Conservation (phyloP, 2,113 vertebrate genomes). For the Serilophus lunatus region DNA sequence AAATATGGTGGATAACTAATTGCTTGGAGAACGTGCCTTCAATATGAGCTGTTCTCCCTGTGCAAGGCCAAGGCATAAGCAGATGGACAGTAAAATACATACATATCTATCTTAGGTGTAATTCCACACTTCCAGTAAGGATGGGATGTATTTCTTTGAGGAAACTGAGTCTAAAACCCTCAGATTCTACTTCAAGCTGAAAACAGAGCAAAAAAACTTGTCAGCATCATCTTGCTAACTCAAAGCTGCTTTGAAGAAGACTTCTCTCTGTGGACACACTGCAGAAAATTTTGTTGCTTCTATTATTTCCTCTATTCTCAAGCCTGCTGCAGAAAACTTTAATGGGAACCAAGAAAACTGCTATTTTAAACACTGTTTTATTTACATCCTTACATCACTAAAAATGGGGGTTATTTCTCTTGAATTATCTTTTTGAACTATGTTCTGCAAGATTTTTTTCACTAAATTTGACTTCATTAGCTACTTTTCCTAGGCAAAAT, state of each 20-base stretch:
- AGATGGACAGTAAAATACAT: neutral
- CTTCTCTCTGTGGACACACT: neutral
- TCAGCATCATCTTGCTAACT: neutral
- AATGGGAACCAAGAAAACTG: neutral
- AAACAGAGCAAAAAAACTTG: neutral
- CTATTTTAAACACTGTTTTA: neutral
- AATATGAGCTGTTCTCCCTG: neutral
- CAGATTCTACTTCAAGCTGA: neutral
- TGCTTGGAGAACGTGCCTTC: neutral
- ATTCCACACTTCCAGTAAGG: neutral
- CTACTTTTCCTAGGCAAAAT: neutral
- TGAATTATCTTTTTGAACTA: neutral
- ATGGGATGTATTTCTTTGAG: neutral
- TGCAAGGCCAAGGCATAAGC: neutral
- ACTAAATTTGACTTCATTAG: neutral
- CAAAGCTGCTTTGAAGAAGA: neutral
- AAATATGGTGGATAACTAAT: neutral
- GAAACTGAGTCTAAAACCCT: neutral
- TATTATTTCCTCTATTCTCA: neutral
- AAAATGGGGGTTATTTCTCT: neutral
- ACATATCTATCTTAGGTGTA: neutral
- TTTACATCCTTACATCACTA: neutral
- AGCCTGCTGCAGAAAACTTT: neutral
- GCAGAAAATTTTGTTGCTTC: neutral
- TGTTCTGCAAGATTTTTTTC: neutral